Conservation (phyloP, 1,140 invertebrate species). For the Pinna nobilis region DNA sequence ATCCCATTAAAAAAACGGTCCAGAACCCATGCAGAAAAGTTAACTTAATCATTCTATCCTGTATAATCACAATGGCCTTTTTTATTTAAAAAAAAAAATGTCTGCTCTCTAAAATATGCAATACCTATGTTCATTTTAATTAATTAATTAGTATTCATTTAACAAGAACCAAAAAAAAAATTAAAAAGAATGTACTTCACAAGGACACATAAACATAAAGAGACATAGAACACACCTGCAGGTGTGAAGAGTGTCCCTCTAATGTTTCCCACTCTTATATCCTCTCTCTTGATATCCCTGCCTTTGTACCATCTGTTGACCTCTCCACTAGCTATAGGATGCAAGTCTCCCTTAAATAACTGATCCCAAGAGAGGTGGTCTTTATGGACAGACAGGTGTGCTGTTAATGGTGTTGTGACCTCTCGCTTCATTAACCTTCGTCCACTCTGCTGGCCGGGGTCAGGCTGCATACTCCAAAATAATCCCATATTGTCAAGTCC, state of each 20-base stretch:
- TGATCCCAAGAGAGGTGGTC: conserved; percentile 35
- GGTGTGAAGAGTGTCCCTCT: conserved; percentile 52
- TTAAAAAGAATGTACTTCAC: background rate
- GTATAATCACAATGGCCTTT: background rate
- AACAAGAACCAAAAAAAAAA: background rate
- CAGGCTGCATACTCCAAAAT: conserved; percentile 53
- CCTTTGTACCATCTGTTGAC: conserved; percentile 39
- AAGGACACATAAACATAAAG: too few relatives aligned
- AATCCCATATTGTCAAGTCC: conserved; percentile 56
- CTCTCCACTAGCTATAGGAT: background rate
- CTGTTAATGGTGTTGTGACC: conserved; percentile 36
- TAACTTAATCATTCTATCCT: too few relatives aligned
- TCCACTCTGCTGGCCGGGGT: conserved; percentile 23
- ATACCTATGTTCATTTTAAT: background rate
- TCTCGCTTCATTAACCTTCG: conserved; percentile 36
- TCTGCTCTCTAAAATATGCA: background rate
- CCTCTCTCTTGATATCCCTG: conserved; percentile 36
- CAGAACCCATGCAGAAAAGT: too few relatives aligned
- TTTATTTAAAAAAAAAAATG: background rate
- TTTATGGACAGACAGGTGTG: conserved; percentile 29
- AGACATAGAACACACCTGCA: conserved; percentile 29
- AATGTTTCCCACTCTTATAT: conserved; percentile 38
- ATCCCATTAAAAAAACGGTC: too few relatives aligned
- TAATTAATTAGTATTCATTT: background rate
- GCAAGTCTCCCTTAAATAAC: background rate